Conservation (phyloP, 2,113 vertebrate species). For the Vanacampus margaritifer region DNA sequence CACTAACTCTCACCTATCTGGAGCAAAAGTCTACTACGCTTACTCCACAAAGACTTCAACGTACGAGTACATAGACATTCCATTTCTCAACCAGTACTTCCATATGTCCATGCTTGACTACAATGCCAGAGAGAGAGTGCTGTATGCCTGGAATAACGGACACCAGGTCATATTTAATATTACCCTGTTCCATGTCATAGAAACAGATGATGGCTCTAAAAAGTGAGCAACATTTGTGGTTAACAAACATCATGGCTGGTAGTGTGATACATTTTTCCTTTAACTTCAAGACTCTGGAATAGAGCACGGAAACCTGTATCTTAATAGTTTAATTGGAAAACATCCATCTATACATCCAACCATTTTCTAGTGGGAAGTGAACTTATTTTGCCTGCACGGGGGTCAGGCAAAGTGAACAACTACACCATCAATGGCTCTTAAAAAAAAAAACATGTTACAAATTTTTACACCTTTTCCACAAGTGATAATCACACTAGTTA, state of each 20-base stretch:
- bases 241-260: not conserved
- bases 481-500: conserved; percentile 56
- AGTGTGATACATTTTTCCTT: conserved; percentile 41
- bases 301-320: conserved; percentile 41
- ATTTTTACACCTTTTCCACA: conserved; percentile 30
- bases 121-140: conserved; percentile 90
- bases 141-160: conserved; percentile 98
- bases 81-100: conserved; percentile 98
- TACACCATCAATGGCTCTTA: not conserved
- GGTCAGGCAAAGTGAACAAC: not conserved
- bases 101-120: conserved; percentile 99
- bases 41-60: conserved; percentile 95
- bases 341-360: not conserved
- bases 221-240: conserved; percentile 13
- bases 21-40: conserved; percentile 97
- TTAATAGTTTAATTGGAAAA: conserved; percentile 25
- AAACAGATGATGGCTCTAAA: conserved; percentile 92
- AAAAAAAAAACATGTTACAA: not conserved
- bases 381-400: not conserved
- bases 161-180: conserved; percentile 98
- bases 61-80: conserved; percentile 96
- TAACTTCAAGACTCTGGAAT: conserved; percentile 34
- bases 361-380: not conserved
- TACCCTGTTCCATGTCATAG: conserved; percentile 96
- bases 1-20: conserved; percentile 95